Conservation (phyloP, 2,797 vertebrate genomes). For the Schizothorax lantsangensis region DNA sequence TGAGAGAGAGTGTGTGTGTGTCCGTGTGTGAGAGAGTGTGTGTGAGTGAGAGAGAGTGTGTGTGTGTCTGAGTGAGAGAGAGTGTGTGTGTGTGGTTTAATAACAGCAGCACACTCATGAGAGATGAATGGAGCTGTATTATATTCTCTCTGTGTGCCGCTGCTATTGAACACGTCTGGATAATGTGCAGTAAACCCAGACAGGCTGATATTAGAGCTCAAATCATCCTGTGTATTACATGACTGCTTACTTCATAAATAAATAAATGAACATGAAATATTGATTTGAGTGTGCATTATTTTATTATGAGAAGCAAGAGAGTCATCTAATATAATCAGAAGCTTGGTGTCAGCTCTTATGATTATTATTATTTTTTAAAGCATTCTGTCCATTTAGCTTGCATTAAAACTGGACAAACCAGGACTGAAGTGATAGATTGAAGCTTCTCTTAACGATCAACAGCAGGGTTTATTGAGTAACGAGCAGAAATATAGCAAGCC, state of each 20-base stretch:
- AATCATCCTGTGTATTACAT: background rate
- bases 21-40: too few species aligned
- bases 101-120: background rate
- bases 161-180: background rate
- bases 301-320: background rate
- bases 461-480: background rate
- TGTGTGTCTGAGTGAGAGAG: too few species aligned
- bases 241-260: background rate
- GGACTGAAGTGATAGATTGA: too few species aligned
- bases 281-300: background rate
- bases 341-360: background rate
- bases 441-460: background rate
- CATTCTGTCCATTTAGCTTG: background rate
- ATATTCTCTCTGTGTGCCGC: background rate
- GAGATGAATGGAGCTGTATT: background rate
- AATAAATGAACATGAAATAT: conserved; percentile 20
- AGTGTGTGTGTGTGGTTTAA: background rate
- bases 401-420: background rate
- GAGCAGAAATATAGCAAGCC: background rate
- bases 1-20: background rate
- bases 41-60: too few species aligned
- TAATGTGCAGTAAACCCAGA: background rate
- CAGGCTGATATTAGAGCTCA: background rate
- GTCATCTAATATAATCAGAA: too few species aligned
- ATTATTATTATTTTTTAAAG: too few species aligned